Base-by-base conservation (phyloP, 2,888 invertebrate species). In the Congeria kusceri region DNA sequence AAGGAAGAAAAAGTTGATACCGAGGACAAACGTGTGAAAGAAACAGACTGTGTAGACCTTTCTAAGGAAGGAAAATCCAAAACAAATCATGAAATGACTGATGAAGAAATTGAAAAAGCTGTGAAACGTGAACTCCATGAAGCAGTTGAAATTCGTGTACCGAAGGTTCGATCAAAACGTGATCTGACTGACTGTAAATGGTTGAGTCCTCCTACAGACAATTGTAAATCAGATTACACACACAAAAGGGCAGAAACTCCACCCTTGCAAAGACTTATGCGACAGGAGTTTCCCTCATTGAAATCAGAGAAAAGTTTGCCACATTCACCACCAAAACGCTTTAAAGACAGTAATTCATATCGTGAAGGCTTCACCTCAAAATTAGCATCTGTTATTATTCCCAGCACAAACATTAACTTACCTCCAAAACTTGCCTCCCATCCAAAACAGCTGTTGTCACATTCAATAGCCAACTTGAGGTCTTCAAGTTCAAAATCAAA, bases 261-360 rank as follows among this genome's bases (percentile, higher is more conserved):
- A n/a, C 87, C 87, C 18, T 72, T 87, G 25, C 82, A 87, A 66
- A 78, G 84, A 61, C 71, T 87, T 11, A 87, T 87, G 86, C 68
- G 85, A 53, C 87, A 87, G 63, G 87, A 87, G 32, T 85, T 85
- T 32, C 75, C 86, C 62, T 85, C 86, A 11, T 62, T 87, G 44
- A 79, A 77, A 68, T 74, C 78, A n/a, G 77, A 78, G 39, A 72
- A 67, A 68, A 69, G 70, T 28, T 79, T 77, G 28, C 70, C 79
- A 25, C 83, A 80, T n/a, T 80, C 84, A 20, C 86, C 87, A 28
- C 83, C 86, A 32, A 85, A 83, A 65, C 83, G 76, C 69, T 74
- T 80, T 69, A 85, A 77, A 66, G 80, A 73, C 28, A 78, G 59
- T 62, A 72, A 53, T 63, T 77, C 70, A 53, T 49, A 64, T 44